Percentiles rank a stretch among this genome's conserved stretches.
Conservation (phyloP, 2,113 vertebrate genomes). For the Rhizomys pruinosus region DNA sequence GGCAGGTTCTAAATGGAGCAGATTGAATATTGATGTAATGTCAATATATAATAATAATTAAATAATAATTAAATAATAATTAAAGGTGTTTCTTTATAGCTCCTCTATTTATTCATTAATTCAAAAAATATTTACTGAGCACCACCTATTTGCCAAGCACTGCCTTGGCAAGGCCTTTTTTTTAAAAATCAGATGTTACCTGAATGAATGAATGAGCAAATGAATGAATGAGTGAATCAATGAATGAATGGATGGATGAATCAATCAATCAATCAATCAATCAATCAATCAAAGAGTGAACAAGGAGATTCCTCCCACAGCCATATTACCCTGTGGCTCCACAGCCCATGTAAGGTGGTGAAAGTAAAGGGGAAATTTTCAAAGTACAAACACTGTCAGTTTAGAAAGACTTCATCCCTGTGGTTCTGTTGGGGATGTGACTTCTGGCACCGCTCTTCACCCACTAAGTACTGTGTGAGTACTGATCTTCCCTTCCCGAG, state of each 20-base stretch:
- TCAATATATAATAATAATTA: too few relatives aligned
- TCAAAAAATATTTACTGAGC: slow-evolving; percentile 66
- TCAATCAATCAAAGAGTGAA: neutral
- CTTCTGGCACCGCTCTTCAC: neutral
- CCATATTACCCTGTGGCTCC: neutral
- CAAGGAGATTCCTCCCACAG: neutral
- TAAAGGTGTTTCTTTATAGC: slow-evolving; percentile 74
- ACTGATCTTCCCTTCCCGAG: neutral
- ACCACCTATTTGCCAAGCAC: neutral
- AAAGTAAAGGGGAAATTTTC: neutral
- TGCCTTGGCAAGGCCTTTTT: slow-evolving; percentile 7
- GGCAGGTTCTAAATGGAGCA: slow-evolving; percentile 67
- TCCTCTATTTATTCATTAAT: slow-evolving; percentile 49
- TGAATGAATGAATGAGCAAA: neutral
- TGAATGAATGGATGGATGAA: too few relatives aligned
- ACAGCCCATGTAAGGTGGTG: neutral
- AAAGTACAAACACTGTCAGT: neutral
- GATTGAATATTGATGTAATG: slow-evolving; percentile 64
- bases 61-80: too few relatives aligned
- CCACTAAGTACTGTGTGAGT: neutral
- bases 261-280: neutral
- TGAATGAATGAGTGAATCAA: neutral
- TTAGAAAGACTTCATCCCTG: neutral
- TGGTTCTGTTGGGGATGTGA: neutral
- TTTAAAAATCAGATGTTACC: neutral